Conservation (phyloP, 2,113 vertebrate genomes). For the Nothocercus julius region DNA sequence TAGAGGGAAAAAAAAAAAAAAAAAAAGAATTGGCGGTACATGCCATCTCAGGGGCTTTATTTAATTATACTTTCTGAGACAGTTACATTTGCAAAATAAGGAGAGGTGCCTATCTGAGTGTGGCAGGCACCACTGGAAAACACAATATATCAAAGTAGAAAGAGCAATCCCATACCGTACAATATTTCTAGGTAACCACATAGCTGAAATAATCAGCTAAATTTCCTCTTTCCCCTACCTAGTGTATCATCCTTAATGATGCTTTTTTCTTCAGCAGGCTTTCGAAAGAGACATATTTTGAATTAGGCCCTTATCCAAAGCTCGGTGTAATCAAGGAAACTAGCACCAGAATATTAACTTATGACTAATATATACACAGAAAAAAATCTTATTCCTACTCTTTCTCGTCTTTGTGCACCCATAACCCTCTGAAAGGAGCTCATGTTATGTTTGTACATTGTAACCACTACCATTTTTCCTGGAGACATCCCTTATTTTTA, state of each 20-base stretch:
- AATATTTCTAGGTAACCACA: slow-evolving; percentile 44
- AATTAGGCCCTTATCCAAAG: slow-evolving; percentile 30
- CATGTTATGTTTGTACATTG: background rate
- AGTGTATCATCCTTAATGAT: slow-evolving; percentile 60
- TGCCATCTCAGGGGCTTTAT: slow-evolving; percentile 31
- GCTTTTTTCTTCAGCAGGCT: slow-evolving; percentile 42
- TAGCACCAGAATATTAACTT: background rate
- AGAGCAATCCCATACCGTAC: background rate
- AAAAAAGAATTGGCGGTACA: background rate
- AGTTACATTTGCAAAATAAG: slow-evolving; percentile 51
- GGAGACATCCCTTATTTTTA: background rate
- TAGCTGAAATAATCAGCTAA: slow-evolving; percentile 35
- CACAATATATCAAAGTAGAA: slow-evolving; percentile 54
- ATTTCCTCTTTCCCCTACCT: slow-evolving; percentile 56
- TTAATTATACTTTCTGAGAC: slow-evolving; percentile 54
- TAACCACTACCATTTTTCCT: background rate
- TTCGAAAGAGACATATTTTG: slow-evolving; percentile 28
- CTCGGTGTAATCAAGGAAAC: slow-evolving; percentile 7
- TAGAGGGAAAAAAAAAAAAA: background rate
- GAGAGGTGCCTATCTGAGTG: slow-evolving; percentile 52
- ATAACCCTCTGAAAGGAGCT: background rate
- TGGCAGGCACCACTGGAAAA: slow-evolving; percentile 46
- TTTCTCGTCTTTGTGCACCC: background rate
- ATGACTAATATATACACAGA: background rate
- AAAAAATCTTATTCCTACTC: background rate